Evolutionary conservation across 2,888 invertebrate species (phyloP).

Genomic region (Zele albiditarsus): DNA sequence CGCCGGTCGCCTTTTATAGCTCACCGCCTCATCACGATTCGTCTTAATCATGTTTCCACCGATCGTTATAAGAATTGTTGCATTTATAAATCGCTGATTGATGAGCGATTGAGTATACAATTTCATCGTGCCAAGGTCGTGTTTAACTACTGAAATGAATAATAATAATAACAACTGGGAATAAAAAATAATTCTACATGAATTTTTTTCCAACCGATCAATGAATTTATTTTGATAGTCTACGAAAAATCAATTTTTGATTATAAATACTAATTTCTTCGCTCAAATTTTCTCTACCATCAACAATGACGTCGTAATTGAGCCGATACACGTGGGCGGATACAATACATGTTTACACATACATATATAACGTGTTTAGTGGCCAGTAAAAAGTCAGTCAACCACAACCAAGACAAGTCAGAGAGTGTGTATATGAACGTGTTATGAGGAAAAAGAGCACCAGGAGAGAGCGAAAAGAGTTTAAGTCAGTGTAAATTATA

Average conservation of each 20-base stretch:
- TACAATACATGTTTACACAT: neutral
- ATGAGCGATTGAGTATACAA: neutral
- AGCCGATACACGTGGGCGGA: conserved; percentile 9
- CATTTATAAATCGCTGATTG: conserved; percentile 40
- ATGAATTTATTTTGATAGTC: too few species aligned
- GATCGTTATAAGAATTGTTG: conserved; percentile 43
- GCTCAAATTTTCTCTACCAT: neutral
- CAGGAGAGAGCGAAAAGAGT: neutral
- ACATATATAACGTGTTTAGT: neutral
- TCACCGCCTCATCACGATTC: conserved; percentile 33
- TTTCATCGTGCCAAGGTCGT: conserved; percentile 10
- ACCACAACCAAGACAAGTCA: conserved; percentile 7
- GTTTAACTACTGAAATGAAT: neutral
- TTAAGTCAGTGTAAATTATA: conserved; percentile 21
- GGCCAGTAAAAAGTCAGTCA: neutral
- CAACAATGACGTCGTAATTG: neutral
- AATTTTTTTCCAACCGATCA: neutral
- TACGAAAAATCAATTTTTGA: too few species aligned
- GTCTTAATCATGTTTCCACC: conserved; percentile 45
- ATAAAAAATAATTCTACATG: neutral
- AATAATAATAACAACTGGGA: neutral
- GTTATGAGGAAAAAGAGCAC: neutral
- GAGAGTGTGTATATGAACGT: neutral
- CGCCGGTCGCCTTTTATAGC: conserved; percentile 42
- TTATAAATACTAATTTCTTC: too few species aligned